Evolutionary conservation across 1,140 invertebrate genomes (phyloP), one percentile per base, ranked within the genome.

Genomic region (Eulimnadia texana): DNA sequence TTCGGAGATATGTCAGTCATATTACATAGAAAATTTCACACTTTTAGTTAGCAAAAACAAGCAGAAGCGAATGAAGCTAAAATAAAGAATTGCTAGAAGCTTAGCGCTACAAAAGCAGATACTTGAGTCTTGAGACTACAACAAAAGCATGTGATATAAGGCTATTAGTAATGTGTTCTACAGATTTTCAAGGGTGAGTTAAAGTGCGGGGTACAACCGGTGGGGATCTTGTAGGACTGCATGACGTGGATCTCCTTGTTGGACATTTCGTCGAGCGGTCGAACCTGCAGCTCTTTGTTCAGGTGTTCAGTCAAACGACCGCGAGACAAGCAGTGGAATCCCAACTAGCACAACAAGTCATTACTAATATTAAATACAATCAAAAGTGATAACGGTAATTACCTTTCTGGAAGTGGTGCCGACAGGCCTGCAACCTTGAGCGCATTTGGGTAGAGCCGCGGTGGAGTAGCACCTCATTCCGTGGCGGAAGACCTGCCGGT

Each of bases 301-400:
- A 63, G 50, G 47, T 63, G 49, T n/a, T 63, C 49, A 22, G 55
- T 33, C 9, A 63, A 59, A 11, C 58, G 62, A 16, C 62, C 62
- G n/a, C 51, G 59, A 10, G 25, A 20, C 13, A 63, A 16, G 29
- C 62, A 63, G 50, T 60, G 57, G 62, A 63, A 60, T 19, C 58
- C 58, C 10, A 63, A 42, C 62, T 63, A 24, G 19, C 16, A 27
- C 6, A 47, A 28, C n/a, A 49, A 6, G 42, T 20, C 55, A 60
- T 60, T 0, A 20, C 19, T 52, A 52, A 11, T 52, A 52, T 19
- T 42, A 42, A 42, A 42, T 42, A 16, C 16, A 9, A 9, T 9
- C 6, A 42, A 42, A 42, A 6, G 33, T 42, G 33, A 42, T 9
- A 42, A 42, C 16, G 33, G 33, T 42, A 42, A 42, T 61, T 56